A percentile compares a stretch with the other conserved stretches of the same genome.
phyloP scores from a whole-genome alignment of 2,888 invertebrate species.

The Aporophyla lueneburgensis region DNA sequence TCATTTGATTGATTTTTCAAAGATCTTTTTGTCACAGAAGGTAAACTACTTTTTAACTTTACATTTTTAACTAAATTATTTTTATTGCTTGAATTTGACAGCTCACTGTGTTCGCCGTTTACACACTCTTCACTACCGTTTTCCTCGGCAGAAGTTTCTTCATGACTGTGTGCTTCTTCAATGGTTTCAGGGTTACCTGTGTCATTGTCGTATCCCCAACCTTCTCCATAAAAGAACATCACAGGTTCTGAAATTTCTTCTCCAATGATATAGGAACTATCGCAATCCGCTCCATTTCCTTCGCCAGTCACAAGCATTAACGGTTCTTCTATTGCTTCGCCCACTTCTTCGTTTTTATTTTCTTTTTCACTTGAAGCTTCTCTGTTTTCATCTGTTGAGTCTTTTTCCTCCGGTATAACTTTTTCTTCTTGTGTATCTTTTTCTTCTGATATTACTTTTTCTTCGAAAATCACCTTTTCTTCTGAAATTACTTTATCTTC shows the following conservation, averaged over 20 bases:
- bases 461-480: conserved; percentile 13
- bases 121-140: conserved; percentile 81
- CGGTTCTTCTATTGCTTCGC: conserved; percentile 94
- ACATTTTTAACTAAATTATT: conserved; percentile 79
- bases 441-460: conserved; percentile 8
- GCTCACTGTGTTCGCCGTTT: conserved; percentile 83
- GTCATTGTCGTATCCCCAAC: conserved; percentile 93
- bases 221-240: conserved; percentile 93
- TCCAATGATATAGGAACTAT: conserved; percentile 90
- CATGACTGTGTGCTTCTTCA: conserved; percentile 75
- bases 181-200: conserved; percentile 92
- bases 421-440: conserved; percentile 13
- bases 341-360: conserved; percentile 76
- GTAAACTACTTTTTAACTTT: conserved; percentile 77
- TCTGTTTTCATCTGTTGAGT: conserved; percentile 46
- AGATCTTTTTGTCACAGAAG: conserved; percentile 81
- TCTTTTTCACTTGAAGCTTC: conserved; percentile 65
- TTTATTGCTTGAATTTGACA: conserved; percentile 76
- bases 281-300: conserved; percentile 93
- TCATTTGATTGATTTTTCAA: conserved; percentile 86
- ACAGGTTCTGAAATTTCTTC: conserved; percentile 94
- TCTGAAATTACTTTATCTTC: conserved; percentile 21
- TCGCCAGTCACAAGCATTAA: conserved; percentile 93
- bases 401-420: conserved; percentile 2
- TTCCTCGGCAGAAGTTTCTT: conserved; percentile 79